A percentile compares a stretch with the other conserved stretches of the same genome.
phyloP scores from a whole-genome alignment of 2,113 vertebrate genomes.

The Aegotheles bennettii region DNA sequence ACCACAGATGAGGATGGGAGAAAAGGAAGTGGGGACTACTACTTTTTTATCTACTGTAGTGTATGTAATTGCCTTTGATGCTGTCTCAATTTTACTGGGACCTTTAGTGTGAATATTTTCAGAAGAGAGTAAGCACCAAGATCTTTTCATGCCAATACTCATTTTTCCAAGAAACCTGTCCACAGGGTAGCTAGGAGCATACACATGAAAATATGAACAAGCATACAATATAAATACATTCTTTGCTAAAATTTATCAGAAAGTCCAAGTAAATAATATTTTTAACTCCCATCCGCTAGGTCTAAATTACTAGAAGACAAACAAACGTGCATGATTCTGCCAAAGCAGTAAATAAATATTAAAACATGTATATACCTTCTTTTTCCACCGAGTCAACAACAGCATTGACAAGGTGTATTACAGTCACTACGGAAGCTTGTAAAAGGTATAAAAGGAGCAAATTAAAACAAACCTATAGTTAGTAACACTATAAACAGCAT shows the following conservation, averaged over 20 bases:
- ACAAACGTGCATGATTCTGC: constrained; percentile 31
- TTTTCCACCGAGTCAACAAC: constrained; percentile 90
- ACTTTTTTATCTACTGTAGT: neutral
- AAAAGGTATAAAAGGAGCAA: constrained; percentile 78
- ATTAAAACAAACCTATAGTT: constrained; percentile 78
- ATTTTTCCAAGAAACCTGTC: neutral
- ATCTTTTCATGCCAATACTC: neutral
- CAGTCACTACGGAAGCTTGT: constrained; percentile 98
- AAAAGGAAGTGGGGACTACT: neutral
- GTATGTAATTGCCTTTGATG: neutral
- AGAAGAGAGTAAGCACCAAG: neutral
- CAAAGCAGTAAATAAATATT: constrained; percentile 39
- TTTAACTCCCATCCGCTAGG: neutral
- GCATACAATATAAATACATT: neutral
- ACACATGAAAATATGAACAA: neutral
- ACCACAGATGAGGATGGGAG: neutral
- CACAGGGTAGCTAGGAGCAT: neutral
- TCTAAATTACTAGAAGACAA: neutral
- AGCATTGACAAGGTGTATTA: constrained; percentile 95
- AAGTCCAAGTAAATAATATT: neutral
- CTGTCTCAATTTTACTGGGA: neutral
- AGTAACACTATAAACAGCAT: constrained; percentile 64
- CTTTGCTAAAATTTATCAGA: neutral
- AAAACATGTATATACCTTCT: constrained; percentile 86
- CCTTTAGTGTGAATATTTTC: neutral